These are phyloP conservation scores for Hyposmocoma kahamanoa DNA, from an alignment of 1,140 invertebrate species.

Conservation along the genomic window DNA sequence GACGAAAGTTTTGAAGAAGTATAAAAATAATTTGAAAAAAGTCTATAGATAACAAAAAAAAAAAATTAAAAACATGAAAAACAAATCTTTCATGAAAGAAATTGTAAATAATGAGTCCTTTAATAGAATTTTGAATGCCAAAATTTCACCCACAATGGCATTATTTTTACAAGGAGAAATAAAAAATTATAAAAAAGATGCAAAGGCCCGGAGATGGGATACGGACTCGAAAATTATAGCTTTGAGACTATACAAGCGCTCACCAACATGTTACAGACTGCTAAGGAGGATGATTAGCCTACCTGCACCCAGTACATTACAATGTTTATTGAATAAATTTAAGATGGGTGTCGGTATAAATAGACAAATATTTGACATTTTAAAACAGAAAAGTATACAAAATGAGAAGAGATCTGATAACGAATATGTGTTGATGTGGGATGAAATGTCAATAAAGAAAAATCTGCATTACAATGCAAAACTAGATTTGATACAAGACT, in stretches of 20 bases:
- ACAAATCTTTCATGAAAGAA: background rate
- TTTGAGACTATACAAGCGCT: conserved; percentile 10
- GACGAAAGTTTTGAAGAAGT: no score
- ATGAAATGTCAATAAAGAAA: conserved; percentile 16
- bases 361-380: conserved; percentile 6
- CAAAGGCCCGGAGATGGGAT: conserved; percentile 4
- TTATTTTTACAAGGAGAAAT: conserved; percentile 10
- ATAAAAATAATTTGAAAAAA: no score
- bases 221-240: conserved; percentile 9
- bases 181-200: conserved; percentile 5
- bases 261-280: conserved; percentile 9
- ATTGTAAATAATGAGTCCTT: background rate
- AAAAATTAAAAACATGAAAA: background rate
- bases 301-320: conserved; percentile 11
- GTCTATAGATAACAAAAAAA: background rate
- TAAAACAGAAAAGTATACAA: conserved; percentile 9
- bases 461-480: conserved; percentile 12
- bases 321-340: conserved; percentile 11
- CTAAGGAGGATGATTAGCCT: conserved; percentile 11
- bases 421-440: conserved; percentile 11
- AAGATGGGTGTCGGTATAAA: conserved; percentile 7
- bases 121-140: background rate
- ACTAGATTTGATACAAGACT: conserved; percentile 12
- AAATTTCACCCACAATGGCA: conserved; percentile 8
- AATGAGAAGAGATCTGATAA: background rate